phyloP scores from a whole-genome alignment of 2,797 vertebrate genomes.

The Sciurus vulgaris region DNA sequence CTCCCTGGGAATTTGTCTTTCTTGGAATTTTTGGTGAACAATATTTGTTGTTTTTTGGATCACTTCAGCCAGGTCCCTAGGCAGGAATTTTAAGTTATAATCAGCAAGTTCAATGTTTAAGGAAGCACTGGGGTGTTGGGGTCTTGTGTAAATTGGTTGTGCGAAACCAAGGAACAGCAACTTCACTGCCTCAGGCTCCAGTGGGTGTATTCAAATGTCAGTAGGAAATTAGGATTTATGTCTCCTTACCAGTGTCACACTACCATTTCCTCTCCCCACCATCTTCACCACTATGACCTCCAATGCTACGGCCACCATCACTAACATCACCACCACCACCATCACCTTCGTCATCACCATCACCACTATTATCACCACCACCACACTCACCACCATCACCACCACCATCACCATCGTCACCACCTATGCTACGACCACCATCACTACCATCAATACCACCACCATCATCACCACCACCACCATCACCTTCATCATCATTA shows the following conservation, averaged over 20 bases:
- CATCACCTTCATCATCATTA: not conserved
- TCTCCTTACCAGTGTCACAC: no score
- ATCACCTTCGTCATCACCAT: not conserved
- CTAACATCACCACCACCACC: not conserved
- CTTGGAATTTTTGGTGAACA: not conserved
- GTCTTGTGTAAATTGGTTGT: not conserved
- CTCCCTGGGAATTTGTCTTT: not conserved
- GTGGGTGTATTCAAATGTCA: not conserved
- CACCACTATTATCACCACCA: rapidly evolving
- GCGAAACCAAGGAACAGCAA: not conserved
- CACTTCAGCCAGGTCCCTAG: no score
- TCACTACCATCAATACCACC: not conserved
- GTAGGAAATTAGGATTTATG: not conserved
- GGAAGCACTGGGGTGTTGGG: not conserved
- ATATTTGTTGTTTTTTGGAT: not conserved
- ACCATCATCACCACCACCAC: not conserved
- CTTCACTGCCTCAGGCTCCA: not conserved
- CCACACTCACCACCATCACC: rapidly evolving
- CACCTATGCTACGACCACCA: not conserved
- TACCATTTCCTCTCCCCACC: not conserved
- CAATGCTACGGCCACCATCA: rapidly evolving
- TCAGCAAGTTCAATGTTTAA: not conserved
- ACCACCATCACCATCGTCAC: not conserved
- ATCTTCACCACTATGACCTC: not conserved
- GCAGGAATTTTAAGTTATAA: not conserved